Evolutionary conservation across 2,888 invertebrate genomes (phyloP), one percentile per base, ranked within the genome.

Genomic region (Caenorhabditis sp.): DNA sequence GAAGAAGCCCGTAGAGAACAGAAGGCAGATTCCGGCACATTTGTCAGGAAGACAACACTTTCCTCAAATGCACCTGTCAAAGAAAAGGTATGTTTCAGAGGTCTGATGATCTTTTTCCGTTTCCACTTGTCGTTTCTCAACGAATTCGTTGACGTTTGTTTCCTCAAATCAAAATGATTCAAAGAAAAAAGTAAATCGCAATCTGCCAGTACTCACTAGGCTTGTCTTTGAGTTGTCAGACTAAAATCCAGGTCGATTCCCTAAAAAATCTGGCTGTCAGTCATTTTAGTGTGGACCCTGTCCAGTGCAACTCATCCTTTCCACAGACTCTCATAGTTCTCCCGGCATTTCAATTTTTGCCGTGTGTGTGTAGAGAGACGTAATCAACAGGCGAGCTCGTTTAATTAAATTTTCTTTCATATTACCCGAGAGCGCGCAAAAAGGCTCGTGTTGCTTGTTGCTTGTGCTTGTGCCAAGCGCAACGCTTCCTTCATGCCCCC

Each of bases 1-100:
- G 90, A 90, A 72, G 90, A 90, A 80, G 90, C 90, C 60, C 85
- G 90, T 55, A 84, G 89, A 77, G 90, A 90, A 81, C 90, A 90
- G 77, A 86, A 86, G 62, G 74, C 85, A 61, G 85, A 88, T 74
- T 72, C 82, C 61, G 80, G 82, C 47, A 61, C 82, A 55, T 85
- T 85, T 65, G 85, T 80, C 74, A 69, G 88, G 60, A 88, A 87
- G 70, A 88, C 85, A 50, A 88, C 87, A 55, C 81, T 83, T 47
- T 83, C 85, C 24, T 88, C 87, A 18, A 82, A 82, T 62, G 82
- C 87, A 32, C 84, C 88, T 28, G 78, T 83, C 76, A 89, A 88
- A 77, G 90, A 90, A 82, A 90, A 90, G 87, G 90, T 90, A 22
- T 44, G 85, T 83, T 67, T 53, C 58, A 44, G 55, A 51, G 37